Percentiles rank a stretch among this genome's conserved stretches.
These are phyloP conservation scores for Acromyrmex echinatior DNA, from an alignment of 1,140 invertebrate species.

Conservation along the genomic window DNA sequence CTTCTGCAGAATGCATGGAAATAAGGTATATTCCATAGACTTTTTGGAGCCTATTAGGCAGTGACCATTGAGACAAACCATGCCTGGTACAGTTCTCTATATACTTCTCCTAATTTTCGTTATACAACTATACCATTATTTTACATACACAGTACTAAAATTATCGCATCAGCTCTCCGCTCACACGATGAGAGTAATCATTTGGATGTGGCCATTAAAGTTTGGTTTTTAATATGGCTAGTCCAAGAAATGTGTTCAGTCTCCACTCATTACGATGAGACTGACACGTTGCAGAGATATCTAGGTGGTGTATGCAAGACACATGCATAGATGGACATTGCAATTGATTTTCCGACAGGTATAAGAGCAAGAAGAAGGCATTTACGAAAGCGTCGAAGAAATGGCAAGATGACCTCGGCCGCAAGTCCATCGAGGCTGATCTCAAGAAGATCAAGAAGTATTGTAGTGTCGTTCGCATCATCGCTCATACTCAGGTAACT, in stretches of 20 bases:
- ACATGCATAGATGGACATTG: slow-evolving; percentile 50
- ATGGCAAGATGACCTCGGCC: slow-evolving; percentile 98
- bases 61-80: slow-evolving; percentile 91
- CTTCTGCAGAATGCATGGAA: slow-evolving; percentile 85
- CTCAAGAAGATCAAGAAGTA: slow-evolving; percentile 99
- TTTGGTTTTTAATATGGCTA: slow-evolving; percentile 58
- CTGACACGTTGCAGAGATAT: slow-evolving; percentile 75
- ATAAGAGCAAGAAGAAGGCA: slow-evolving; percentile 99
- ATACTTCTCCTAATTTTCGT: not conserved
- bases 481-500: slow-evolving; percentile 98
- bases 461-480: slow-evolving; percentile 98
- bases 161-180: slow-evolving; percentile 79
- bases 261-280: slow-evolving; percentile 81
- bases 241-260: slow-evolving; percentile 76
- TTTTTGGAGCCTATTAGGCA: slow-evolving; percentile 90
- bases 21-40: slow-evolving; percentile 90
- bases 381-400: slow-evolving; percentile 99
- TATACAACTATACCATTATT: not conserved
- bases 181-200: slow-evolving; percentile 79
- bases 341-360: slow-evolving; percentile 90
- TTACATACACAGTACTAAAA: slow-evolving; percentile 55
- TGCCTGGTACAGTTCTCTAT: slow-evolving; percentile 88
- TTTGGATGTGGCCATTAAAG: slow-evolving; percentile 73
- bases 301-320: not conserved
- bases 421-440: slow-evolving; percentile 98